Base-by-base conservation (phyloP, 2,797 vertebrate species). In the Typhlichthys eigenmanni region DNA sequence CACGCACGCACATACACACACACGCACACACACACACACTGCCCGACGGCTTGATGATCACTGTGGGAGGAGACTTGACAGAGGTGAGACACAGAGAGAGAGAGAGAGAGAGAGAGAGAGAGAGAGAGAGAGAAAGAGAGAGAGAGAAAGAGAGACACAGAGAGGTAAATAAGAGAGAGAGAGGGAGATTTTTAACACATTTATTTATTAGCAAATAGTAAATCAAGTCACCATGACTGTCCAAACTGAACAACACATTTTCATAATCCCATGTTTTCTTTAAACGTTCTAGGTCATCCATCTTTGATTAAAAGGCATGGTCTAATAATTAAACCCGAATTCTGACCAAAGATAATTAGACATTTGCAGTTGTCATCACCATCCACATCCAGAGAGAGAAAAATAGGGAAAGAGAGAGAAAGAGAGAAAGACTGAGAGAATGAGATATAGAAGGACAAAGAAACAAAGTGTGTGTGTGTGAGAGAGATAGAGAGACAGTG, bases 41-140 rank as follows among this genome's bases (percentile, higher is more conserved):
- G 62, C 76, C 68, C 67, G 76, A 71, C 58, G 43, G 69, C 66
- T 67, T 63, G 69, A 72, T 52, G 66, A 75, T 57, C 54, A 76
- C 70, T 60, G 47, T 19, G 14, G 47, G 50, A 38, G 58, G 60
- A 68, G 66, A 58, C 49, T 19, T 45, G 57, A 66, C 45, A 51
- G 13, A 53, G 58, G 24, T 6, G 47, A 50, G 43, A 45, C 34
- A 48, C 48, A 24, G 48, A 64, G 8, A 17, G 47, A 10, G 55
- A 53, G 29, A 12, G 50, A 3, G 48, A 14, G 14, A 10, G 55
- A 53, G 29, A 12, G 51, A 3, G 48, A 14, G 13, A 13, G 32
- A 24, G 49, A 66, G 8, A 17, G 47, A 10, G 55, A 53, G 29
- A 12, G 51, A 3, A 43, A 14, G 14, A 13, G 32, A 24, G 49